Base-by-base conservation (phyloP, 1,140 invertebrate species). In the Copidosoma floridanum region DNA sequence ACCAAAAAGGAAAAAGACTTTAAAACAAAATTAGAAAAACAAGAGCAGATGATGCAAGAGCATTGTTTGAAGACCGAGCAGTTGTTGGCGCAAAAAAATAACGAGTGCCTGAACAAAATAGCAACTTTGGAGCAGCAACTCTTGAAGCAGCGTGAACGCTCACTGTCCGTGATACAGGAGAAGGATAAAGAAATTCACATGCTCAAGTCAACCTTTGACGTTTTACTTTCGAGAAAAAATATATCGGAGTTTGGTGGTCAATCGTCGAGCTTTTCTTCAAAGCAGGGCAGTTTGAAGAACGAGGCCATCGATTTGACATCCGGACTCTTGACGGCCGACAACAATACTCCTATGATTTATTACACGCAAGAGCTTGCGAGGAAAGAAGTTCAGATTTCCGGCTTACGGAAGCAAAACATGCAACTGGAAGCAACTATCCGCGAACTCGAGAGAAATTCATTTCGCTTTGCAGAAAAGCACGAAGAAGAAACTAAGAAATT, bases 361-460 rank as follows among this genome's bases (percentile, higher is more conserved):
- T 93, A 93, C 73, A 88, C 86, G 44, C 90, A 94, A 73, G 92
- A 94, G 76, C 73, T 92, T 56, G 88, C 91, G 0, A 77, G 92
- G 7, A 88, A 88, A 70, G 90, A 94, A 65, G 86, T 93, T 10
- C 91, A 94, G 71, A 86, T 94, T 38, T 83, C 86, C 1, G 82
- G 83, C 38, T 78, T 93, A 7, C 81, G 91, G 56, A 88, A 87
- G 69, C 84, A 88, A 50, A 90, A 91, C 68, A 84, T 88, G 60
- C 81, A 85, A 40, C 72, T 91, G 1, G 91, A 94, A 75, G 83
- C 84, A 16, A 78, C 84, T 1, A 76, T 89, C 10, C 72, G 89
- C 20, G 88, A 90, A 66, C 77, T 85, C 24, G 84, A 88, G 64
- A 81, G 85, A 62, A 79, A 84, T 26, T 75, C 82, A 41, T 71